A percentile compares a stretch with the other conserved stretches of the same genome.
phyloP scores from a whole-genome alignment of 2,113 vertebrate species.

The Puntigrus tetrazona region DNA sequence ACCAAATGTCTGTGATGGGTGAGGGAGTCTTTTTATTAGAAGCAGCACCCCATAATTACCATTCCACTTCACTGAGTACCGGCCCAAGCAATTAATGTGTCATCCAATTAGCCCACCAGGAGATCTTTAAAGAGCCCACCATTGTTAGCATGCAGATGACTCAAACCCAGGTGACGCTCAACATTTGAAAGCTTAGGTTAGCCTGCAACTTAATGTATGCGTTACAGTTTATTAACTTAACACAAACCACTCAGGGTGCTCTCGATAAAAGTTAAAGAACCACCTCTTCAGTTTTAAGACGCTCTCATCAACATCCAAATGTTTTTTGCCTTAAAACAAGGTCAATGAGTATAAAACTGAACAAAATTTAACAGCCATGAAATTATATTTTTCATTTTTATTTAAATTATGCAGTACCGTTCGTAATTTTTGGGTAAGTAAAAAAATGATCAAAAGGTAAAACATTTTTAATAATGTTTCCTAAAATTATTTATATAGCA shows the following conservation, averaged over 20 bases:
- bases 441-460: not conserved
- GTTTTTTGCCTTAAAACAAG: not conserved
- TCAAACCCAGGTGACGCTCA: constrained; percentile 11
- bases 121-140: constrained; percentile 8
- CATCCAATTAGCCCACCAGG: constrained; percentile 30
- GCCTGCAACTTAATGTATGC: not conserved
- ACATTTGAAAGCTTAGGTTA: not conserved
- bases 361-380: not conserved
- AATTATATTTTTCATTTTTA: not conserved
- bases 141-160: constrained; percentile 2
- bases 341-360: not conserved
- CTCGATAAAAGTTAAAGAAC: not conserved
- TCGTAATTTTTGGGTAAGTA: not conserved
- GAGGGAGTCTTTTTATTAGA: constrained; percentile 41
- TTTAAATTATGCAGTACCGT: not conserved
- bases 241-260: not conserved
- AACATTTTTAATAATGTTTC: too few relatives aligned
- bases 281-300: not conserved
- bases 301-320: not conserved
- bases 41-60: constrained; percentile 37
- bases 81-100: constrained; percentile 43
- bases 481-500: too few relatives aligned
- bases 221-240: constrained; percentile 2
- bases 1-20: constrained; percentile 17
- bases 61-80: constrained; percentile 38